Evolutionary conservation across 2,797 vertebrate species (phyloP), one percentile per base, ranked within the genome.

Genomic region (Benthosema pterotum): DNA sequence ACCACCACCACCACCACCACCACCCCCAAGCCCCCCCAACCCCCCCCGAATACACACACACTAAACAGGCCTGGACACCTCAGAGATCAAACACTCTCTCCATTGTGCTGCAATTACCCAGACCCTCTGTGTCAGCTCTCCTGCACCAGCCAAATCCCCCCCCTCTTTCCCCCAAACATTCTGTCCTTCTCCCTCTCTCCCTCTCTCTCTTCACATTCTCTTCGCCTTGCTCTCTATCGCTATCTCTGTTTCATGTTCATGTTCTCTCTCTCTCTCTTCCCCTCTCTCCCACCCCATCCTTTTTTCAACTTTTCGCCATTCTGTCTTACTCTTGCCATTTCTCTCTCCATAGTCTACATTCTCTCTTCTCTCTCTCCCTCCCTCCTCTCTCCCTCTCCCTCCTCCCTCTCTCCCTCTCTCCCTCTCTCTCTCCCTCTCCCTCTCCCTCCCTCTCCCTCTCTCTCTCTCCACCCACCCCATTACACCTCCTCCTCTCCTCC

Each of bases 81-180:
- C 91, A 82, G 86, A 93, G 92, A 93, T 93, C 90, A 92, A 93
- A 92, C 89, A 89, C 86, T 90, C 91, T 90, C 83, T 89, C 88
- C 87, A 91, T 87, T 92, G 90, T 92, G 87, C 88, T 92, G 89
- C 90, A 94, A 94, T 93, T 93, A 93, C 82, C 87, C 88, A 91
- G 89, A 91, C 87, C 87, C 84, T 85, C 84, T 89, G 83, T 89
- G 83, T 85, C 83, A 75, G 86, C 77, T 80, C 83, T 79, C 81
- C 82, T 88, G 83, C 82, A 86, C 89, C 83, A 85, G 85, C 84
- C 82, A 11, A 12, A 13, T 0, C 9, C 82, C 84, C 72, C 71
- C 54, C 18, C 16, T 28, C 53, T 57, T 42, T 13, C 28, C 32
- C 48, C 16, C 64, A 14, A 48, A 6, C 15, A 6, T 17, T 18